Base-by-base conservation (phyloP, 2,888 invertebrate species). In the Acanthosepion lycidas region DNA sequence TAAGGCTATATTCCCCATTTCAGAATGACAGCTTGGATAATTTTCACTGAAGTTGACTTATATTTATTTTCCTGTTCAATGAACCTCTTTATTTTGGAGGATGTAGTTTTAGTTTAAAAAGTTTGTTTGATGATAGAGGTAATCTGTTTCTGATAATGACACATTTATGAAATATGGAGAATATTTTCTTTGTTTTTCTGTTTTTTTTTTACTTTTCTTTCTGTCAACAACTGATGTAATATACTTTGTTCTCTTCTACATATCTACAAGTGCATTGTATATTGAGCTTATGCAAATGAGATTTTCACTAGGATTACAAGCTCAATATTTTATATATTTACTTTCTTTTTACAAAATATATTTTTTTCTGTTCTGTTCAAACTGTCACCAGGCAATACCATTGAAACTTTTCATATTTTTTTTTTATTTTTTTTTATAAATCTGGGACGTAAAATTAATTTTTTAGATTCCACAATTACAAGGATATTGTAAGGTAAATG, bases 1-100 rank as follows among this genome's bases (percentile, higher is more conserved):
- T 78, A 78, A 78, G 78, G 78, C 78, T 33, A 78, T 78, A 78
- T 78, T 78, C 78, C 78, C 78, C 33, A 78, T 78, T 78, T n/a
- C 78, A 15, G 78, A 78, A 78, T 78, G 78, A 78, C 78, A 78
- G 78, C 78, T 78, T 78, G 78, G 78, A 78, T 78, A 78, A 78
- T 78, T 78, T 33, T 78, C 78, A 78, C 78, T 78, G 78, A 78
- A 15, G 78, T 78, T 78, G 78, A 78, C 78, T 78, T 78, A 78
- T 78, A 78, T 78, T n/a, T 78, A 78, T 78, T 78, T 78, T 78
- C 78, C 78, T 78, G 78, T 78, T 78, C 78, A 78, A 78, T 78
- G 78, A 33, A 78, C 78, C 78, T 78, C 78, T 78, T 78, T 78
- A 78, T 78, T 78, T 78, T 78, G n/a, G 78, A 78, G n/a, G n/a